A percentile compares a stretch with the other conserved stretches of the same genome.
Evolutionary conservation across 2,113 vertebrate genomes (phyloP).

Genomic region (Cepphus grylle): DNA sequence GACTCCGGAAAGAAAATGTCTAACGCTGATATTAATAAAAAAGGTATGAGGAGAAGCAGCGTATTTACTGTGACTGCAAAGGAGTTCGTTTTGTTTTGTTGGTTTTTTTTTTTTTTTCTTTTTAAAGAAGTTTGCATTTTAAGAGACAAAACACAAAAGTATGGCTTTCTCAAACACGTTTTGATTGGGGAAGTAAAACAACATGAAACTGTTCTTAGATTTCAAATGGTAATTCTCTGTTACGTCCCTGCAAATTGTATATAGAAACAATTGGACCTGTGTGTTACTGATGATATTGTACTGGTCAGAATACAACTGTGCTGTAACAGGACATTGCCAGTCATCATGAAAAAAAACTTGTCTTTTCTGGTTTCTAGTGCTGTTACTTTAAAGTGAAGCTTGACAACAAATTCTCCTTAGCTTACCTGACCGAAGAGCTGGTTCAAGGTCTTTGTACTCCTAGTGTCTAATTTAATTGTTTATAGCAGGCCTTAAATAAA

Average conservation of each 20-base stretch:
- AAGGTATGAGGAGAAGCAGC: not conserved
- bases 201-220: not conserved
- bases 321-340: not conserved
- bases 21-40: not conserved
- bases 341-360: not conserved
- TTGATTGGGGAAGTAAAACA: not conserved
- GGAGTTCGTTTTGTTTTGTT: not conserved
- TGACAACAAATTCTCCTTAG: not conserved
- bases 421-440: not conserved
- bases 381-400: not conserved
- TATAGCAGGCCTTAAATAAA: not conserved
- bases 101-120: not conserved
- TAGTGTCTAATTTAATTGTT: not conserved
- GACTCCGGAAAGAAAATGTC: not conserved
- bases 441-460: not conserved
- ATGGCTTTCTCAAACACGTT: not conserved
- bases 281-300: not conserved
- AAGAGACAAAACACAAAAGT: not conserved
- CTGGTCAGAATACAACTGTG: not conserved
- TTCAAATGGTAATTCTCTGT: not conserved
- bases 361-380: not conserved
- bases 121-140: not conserved
- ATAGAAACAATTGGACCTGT: not conserved
- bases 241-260: not conserved
- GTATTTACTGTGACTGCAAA: not conserved